Percentiles rank a stretch among this genome's conserved stretches.
phyloP scores from a whole-genome alignment of 2,888 invertebrate genomes.

The Pilophorus perplexus region DNA sequence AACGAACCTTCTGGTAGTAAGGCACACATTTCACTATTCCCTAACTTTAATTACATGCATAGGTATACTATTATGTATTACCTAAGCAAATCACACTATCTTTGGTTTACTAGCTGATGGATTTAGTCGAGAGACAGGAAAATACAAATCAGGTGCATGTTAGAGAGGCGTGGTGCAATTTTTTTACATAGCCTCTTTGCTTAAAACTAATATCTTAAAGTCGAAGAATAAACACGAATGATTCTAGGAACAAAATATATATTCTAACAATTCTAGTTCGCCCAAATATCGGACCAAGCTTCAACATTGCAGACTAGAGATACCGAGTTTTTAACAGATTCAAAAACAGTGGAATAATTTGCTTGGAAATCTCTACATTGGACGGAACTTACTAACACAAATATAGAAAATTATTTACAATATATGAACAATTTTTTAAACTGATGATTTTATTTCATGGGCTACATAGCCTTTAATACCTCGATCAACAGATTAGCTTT shows the following conservation, averaged over 20 bases:
- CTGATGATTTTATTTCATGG: background rate
- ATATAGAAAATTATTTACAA: conserved; percentile 27
- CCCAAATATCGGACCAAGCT: conserved; percentile 24
- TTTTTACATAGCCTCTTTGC: conserved; percentile 43
- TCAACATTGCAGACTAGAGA: conserved; percentile 30
- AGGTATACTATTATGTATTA: too few relatives aligned
- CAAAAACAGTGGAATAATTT: conserved; percentile 10
- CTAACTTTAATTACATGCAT: too few relatives aligned
- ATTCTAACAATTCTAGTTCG: conserved; percentile 13
- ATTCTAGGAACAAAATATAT: conserved; percentile 36
- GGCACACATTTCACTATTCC: too few relatives aligned
- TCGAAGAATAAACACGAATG: conserved; percentile 23
- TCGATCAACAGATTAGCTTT: conserved; percentile 17
- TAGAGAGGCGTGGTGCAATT: conserved; percentile 44
- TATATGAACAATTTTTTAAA: conserved; percentile 18
- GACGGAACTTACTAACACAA: conserved; percentile 26
- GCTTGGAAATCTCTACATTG: conserved; percentile 35
- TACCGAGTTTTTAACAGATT: background rate
- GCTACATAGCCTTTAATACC: too few relatives aligned
- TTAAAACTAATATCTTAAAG: conserved; percentile 14
- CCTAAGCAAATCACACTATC: conserved; percentile 40
- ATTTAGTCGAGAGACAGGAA: conserved; percentile 8
- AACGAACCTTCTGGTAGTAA: too few relatives aligned
- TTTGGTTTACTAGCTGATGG: conserved; percentile 46
- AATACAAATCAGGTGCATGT: conserved; percentile 26